phyloP scores from a whole-genome alignment of 2,113 vertebrate species.

The Percopsis transmontana region DNA sequence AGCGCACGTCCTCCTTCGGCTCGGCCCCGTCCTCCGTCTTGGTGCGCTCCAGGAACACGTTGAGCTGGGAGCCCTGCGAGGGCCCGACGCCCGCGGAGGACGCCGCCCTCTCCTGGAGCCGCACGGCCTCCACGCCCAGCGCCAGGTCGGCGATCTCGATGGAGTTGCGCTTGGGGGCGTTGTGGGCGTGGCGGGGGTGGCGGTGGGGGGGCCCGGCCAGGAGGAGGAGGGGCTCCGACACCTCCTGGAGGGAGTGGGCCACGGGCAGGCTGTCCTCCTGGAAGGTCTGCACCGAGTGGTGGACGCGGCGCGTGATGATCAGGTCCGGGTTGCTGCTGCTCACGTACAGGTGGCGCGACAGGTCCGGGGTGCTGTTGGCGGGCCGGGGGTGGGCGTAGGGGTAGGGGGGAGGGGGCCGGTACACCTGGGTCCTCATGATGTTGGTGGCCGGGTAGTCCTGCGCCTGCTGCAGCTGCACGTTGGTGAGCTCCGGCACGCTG shows the following conservation, averaged over 20 bases:
- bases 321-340: conserved; percentile 97
- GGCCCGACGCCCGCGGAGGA: conserved; percentile 80
- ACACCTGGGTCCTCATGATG: conserved; percentile 95
- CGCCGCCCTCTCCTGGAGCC: conserved; percentile 87
- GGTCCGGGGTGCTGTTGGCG: conserved; percentile 96
- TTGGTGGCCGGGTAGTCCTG: conserved; percentile 93
- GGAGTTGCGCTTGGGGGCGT: conserved; percentile 92
- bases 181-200: conserved; percentile 79
- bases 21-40: conserved; percentile 76
- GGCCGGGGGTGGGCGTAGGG: conserved; percentile 86
- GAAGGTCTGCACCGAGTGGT: conserved; percentile 97
- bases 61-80: conserved; percentile 81
- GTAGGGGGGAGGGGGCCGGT: conserved; percentile 92
- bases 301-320: conserved; percentile 91
- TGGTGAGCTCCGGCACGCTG: conserved; percentile 94
- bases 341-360: conserved; percentile 90
- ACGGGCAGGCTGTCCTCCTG: conserved; percentile 97
- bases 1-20: conserved; percentile 76
- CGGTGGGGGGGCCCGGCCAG: conserved; percentile 76
- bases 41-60: conserved; percentile 78
- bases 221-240: conserved; percentile 88
- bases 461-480: conserved; percentile 92
- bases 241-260: conserved; percentile 96
- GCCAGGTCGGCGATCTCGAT: conserved; percentile 90
- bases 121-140: conserved; percentile 86